Evolutionary conservation across 2,113 vertebrate genomes (phyloP), one percentile per base, ranked within the genome.

Genomic region (Himantopus leucocephalus): DNA sequence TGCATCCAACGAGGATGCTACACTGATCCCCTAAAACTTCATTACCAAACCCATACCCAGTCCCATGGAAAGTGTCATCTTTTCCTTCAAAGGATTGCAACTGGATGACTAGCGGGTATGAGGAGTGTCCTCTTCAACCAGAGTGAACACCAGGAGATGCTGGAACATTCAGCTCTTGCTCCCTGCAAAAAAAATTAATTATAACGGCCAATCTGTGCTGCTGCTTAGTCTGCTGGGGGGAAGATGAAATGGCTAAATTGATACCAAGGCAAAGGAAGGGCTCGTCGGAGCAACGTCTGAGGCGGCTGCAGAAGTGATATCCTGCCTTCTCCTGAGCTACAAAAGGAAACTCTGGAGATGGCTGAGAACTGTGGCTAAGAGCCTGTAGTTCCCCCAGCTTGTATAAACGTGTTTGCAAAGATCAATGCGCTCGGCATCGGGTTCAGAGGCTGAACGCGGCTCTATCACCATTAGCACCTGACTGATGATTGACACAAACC

Each of bases 401-500:
- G 95, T 67, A 35, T 1, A 73, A 94, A 93, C 5, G 23, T 56
- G 67, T 78, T 47, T 90, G 92, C 72, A 77, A 77, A 88, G 88
- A 95, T 92, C 93, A 85, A 14, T 34, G 70, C 1, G 5, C 72
- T 53, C 45, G 0, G 90, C n/a, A 0, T 8, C 7, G 4, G 71
- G 94, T 88, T 94, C 87, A 88, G 87, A 78, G 81, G 62, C 88
- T 96, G 85, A 94, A 73, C 1, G 6, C 12, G 0, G 76, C 81
- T 88, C 77, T 34, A 79, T 68, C 94, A 85, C 87, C 94, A 93
- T 88, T 32, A 95, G 85, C 90, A 97, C 92, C 94, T 93, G 94
- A 88, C 92, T 93, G 90, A 60, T 21, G 77, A 97, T 6, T 95
- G 96, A 95, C 93, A 96, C 66, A 93, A 96, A 96, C 93, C 94